Evolutionary conservation across 2,113 vertebrate species (phyloP).

Genomic region (Menidia beryllina): DNA sequence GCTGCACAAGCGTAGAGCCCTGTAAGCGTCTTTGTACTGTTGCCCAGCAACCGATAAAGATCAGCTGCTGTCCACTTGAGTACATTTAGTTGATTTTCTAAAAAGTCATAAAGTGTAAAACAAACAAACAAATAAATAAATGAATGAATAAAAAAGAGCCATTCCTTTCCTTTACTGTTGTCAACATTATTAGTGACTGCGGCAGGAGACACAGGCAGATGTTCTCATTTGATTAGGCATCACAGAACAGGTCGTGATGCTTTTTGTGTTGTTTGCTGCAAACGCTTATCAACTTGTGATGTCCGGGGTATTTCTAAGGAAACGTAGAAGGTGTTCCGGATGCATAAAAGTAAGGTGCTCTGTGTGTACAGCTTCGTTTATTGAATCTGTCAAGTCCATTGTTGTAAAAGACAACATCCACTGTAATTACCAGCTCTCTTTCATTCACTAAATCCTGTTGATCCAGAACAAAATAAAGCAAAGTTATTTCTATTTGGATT

Average conservation of each 20-base stretch:
- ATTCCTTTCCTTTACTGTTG: not conserved
- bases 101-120: constrained; percentile 5
- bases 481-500: not conserved
- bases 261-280: not conserved
- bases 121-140: too few species aligned
- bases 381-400: constrained; percentile 36
- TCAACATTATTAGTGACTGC: constrained; percentile 6
- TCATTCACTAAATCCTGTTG: not conserved
- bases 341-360: constrained; percentile 32
- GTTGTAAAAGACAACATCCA: constrained; percentile 10
- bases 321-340: constrained; percentile 28
- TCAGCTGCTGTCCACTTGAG: constrained; percentile 39
- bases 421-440: not conserved
- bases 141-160: constrained; percentile 13
- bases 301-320: constrained; percentile 25
- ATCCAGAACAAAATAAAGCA: not conserved
- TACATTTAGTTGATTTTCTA: constrained; percentile 40
- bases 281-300: constrained; percentile 28
- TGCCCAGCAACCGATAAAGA: constrained; percentile 52
- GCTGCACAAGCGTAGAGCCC: constrained; percentile 7
- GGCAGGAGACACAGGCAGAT: not conserved
- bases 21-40: constrained; percentile 38
- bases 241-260: not conserved
- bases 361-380: constrained; percentile 16
- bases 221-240: constrained; percentile 31